Base-by-base conservation (phyloP, 37 sponge, comb jelly and placozoan species). In the Cliona cf. orientalis region DNA sequence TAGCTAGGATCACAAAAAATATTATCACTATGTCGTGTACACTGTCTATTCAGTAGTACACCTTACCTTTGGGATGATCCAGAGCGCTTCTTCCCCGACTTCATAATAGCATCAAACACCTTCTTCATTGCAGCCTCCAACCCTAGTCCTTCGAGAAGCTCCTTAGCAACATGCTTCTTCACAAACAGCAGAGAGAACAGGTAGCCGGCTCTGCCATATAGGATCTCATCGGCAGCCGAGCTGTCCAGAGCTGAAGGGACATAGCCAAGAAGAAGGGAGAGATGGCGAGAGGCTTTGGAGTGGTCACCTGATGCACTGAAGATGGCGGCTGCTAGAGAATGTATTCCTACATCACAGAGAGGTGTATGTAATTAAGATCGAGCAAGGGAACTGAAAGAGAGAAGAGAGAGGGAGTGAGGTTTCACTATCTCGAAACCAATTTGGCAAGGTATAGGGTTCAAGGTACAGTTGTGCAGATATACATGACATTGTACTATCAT, bases 171-270 rank as follows among this genome's bases (percentile, higher is more conserved):
- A 41, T 86, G 66, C 40, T 82, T 82, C 80, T 76, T 76, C 14
- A 81, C 76, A 45, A 86, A 66, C 42, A 83, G 59, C 28, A 91
- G 70, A 33, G 74, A 91, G 36, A 64, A 86, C 44, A 91, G 46
- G 58, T 76, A 91, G 45, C 92, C 92, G 33, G 83, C 87, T 26
- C 79, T 63, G 29, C 92, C 92, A 58, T 68, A 91, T 58, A 91
- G 69, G 28, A 91, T 36, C 69, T 91, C 92, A 79, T 90, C 86
- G n/a, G 23, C 70, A 22, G 71, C 55, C 17, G 7, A 28, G 25
- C 25, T 38, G 23, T 46, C 29, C 1, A 69, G 65, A 7, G 72
- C 31, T 1, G 33, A 25, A 1, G 78, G 46, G 49, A 71, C 63
- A 29, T 40, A 68, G 42, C 60, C 37, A 11, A 85, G 7, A 37